Conservation (phyloP, 2,888 invertebrate species). For the Temnothorax rugatulus region DNA sequence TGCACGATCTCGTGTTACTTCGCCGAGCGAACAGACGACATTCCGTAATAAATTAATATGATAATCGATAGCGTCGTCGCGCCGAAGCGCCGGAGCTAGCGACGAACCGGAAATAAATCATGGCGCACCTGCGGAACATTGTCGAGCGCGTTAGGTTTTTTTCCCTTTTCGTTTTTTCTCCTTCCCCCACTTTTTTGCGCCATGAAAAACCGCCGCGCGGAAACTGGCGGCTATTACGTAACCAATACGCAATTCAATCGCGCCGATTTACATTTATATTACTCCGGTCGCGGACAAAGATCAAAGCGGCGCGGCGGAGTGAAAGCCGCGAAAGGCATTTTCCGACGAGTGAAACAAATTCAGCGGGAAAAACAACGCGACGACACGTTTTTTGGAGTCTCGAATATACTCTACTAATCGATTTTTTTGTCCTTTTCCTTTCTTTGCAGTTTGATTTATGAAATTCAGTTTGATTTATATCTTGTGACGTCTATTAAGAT, state of each 20-base stretch:
- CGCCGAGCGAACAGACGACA: slow-evolving; percentile 28
- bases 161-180: background rate
- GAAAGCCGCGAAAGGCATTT: slow-evolving; percentile 39
- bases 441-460: slow-evolving; percentile 15
- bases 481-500: background rate
- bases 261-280: slow-evolving; percentile 46
- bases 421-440: background rate
- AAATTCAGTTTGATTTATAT: slow-evolving; percentile 22
- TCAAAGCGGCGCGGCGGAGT: slow-evolving; percentile 34
- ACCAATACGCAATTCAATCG: slow-evolving; percentile 34
- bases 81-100: background rate
- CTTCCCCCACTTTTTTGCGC: background rate
- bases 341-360: slow-evolving; percentile 7
- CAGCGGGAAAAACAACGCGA: background rate
- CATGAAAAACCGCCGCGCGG: slow-evolving; percentile 15
- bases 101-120: slow-evolving; percentile 45
- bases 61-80: slow-evolving; percentile 61
- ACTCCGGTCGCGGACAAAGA: slow-evolving; percentile 15
- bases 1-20: slow-evolving; percentile 39
- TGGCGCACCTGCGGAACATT: slow-evolving; percentile 39
- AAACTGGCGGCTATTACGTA: slow-evolving; percentile 12
- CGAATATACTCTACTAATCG: background rate
- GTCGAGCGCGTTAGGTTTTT: background rate
- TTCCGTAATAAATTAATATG: slow-evolving; percentile 67
- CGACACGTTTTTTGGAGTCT: background rate